Evolutionary conservation across 2,888 invertebrate genomes (phyloP), one percentile per base, ranked within the genome.

Genomic region (Nasonovia ribisnigri): DNA sequence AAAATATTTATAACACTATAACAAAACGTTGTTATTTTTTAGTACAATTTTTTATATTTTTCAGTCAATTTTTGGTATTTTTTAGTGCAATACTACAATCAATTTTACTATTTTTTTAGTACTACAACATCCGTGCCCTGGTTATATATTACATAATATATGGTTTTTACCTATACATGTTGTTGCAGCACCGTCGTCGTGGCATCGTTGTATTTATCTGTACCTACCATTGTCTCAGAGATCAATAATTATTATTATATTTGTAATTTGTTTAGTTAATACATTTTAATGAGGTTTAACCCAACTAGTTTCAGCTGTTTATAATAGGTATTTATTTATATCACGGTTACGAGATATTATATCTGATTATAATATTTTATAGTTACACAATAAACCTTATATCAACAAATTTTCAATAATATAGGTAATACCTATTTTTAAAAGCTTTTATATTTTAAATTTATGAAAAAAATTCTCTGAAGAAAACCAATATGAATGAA

Each of bases 401-500:
- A 77, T 77, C 20, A 36, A 77, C 77, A 77, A 20, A 36, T 77
- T 77, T 77, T 77, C 20, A 77, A 77, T 20, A 77, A 77, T 57
- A 8, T 77, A 36, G 4, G 20, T 20, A 77, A 77, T 77, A 77
- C 10, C 10, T 46, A 46, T 36, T 77, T 77, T 77, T 36, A 77
- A 77, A 77, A 77, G 36, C 36, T 0, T 0, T 20, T 8, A 36
- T 11, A 36, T 36, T 77, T 36, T 77, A 6, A 67, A 36, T 77
- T 77, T 36, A 20, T 77, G 8, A 6, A 77, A 36, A 36, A 16
- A 77, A 3, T 36, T 77, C 3, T 13, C 86, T 16, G 13, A 46
- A 86, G 16, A 86, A 43, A 42, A 60, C 60, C 46, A 90, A n/a
- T 16, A 90, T 90, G 90, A 46, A 90, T 77, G 60, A 60, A 13